These are phyloP conservation scores for Philhelius pedissequus DNA, from an alignment of 2,888 invertebrate species.

Conservation along the genomic window DNA sequence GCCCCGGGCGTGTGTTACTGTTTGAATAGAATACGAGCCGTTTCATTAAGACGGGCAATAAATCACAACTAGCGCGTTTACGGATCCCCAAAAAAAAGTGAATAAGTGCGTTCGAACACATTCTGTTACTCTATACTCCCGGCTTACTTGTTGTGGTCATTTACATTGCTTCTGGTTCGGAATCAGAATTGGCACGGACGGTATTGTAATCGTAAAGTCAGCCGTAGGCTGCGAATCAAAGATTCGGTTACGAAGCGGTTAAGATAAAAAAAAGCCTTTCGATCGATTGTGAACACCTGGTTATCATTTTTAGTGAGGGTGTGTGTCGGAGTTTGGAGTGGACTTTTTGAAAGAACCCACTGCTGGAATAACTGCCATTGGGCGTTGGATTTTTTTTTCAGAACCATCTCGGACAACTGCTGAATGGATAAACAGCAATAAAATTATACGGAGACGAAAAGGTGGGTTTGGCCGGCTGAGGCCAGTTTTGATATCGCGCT, in stretches of 20 bases:
- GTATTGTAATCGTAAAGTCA: neutral
- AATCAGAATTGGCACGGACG: neutral
- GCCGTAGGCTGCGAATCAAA: slow-evolving; percentile 9
- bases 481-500: slow-evolving; percentile 53
- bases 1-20: neutral
- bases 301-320: slow-evolving; percentile 31
- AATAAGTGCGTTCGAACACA: slow-evolving; percentile 28
- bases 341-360: slow-evolving; percentile 32
- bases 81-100: slow-evolving; percentile 38
- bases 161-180: slow-evolving; percentile 31
- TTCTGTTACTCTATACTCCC: neutral
- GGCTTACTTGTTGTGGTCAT: slow-evolving; percentile 13
- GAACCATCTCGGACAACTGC: slow-evolving; percentile 57
- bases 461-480: slow-evolving; percentile 62
- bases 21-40: slow-evolving; percentile 46
- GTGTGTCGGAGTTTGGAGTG: slow-evolving; percentile 31
- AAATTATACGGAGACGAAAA: slow-evolving; percentile 67
- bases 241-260: slow-evolving; percentile 24
- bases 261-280: slow-evolving; percentile 2
- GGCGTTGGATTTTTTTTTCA: slow-evolving; percentile 56
- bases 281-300: slow-evolving; percentile 53
- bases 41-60: slow-evolving; percentile 52
- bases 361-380: slow-evolving; percentile 28
- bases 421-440: slow-evolving; percentile 69
- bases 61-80: slow-evolving; percentile 40